These are phyloP conservation scores for Callithrix jacchus DNA, from an alignment of 2,113 vertebrate genomes.

Conservation along the genomic window DNA sequence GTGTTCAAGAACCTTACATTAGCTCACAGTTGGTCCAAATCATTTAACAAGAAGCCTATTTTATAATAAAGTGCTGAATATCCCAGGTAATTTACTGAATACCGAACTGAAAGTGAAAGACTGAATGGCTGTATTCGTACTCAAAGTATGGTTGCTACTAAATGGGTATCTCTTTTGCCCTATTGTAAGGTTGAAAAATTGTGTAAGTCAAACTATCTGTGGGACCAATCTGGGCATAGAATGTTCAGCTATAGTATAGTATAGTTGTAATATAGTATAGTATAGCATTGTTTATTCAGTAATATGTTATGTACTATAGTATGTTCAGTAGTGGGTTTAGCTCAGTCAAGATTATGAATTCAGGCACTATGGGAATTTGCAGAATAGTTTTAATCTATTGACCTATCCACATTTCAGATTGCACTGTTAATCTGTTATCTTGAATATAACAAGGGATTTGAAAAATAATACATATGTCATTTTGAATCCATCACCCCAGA, in stretches of 20 bases:
- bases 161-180: neutral
- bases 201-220: neutral
- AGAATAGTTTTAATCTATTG: neutral
- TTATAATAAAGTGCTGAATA: neutral
- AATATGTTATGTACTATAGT: neutral
- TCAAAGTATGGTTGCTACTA: neutral
- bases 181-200: neutral
- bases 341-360: neutral
- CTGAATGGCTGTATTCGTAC: neutral
- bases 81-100: neutral
- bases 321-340: neutral
- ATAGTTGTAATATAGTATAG: neutral
- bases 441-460: slow-evolving; percentile 17
- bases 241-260: neutral
- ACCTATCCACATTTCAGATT: neutral
- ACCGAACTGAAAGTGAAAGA: neutral
- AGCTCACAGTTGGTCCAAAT: neutral
- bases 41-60: neutral
- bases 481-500: neutral
- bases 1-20: neutral
- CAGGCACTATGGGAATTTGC: neutral
- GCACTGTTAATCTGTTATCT: neutral
- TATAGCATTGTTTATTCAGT: neutral
- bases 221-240: neutral
- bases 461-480: neutral